A percentile compares a stretch with the other conserved stretches of the same genome.
Evolutionary conservation across 1,140 invertebrate genomes (phyloP).

Genomic region (Lucilia sericata): DNA sequence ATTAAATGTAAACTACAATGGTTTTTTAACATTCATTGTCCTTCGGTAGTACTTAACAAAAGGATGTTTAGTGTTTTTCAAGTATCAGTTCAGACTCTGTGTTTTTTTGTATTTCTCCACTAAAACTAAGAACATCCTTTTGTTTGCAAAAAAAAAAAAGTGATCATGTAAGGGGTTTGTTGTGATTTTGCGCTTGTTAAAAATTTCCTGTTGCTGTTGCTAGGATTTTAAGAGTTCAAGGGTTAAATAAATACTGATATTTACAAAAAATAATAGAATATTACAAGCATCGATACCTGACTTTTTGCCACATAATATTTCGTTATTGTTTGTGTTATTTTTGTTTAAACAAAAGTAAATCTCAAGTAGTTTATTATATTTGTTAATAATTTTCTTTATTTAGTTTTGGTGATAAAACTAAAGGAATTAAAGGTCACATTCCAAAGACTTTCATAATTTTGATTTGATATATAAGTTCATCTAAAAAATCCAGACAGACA

Average conservation of each 20-base stretch:
- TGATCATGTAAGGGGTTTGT: neutral
- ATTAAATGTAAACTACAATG: constrained; percentile 37
- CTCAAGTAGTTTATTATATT: neutral
- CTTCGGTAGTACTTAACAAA: constrained; percentile 11
- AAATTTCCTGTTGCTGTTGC: constrained; percentile 13
- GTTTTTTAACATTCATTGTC: neutral
- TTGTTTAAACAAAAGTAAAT: neutral
- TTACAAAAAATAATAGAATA: constrained; percentile 18
- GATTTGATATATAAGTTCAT: too few relatives aligned
- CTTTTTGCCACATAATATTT: constrained; percentile 32
- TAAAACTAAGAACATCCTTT: constrained; percentile 24
- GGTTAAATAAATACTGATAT: neutral
- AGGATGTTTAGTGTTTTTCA: constrained; percentile 13
- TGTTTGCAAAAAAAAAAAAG: neutral
- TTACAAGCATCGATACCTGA: constrained; percentile 13
- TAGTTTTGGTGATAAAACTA: too few relatives aligned
- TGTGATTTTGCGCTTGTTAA: neutral
- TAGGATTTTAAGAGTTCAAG: neutral
- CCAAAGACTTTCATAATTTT: too few relatives aligned
- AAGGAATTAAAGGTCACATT: too few relatives aligned
- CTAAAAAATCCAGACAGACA: too few relatives aligned
- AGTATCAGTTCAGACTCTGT: neutral
- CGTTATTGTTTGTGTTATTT: constrained; percentile 16
- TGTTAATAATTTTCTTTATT: neutral
- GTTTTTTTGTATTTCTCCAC: neutral